These are phyloP conservation scores for Odontothrips loti DNA, from an alignment of 2,888 invertebrate species.

Conservation along the genomic window DNA sequence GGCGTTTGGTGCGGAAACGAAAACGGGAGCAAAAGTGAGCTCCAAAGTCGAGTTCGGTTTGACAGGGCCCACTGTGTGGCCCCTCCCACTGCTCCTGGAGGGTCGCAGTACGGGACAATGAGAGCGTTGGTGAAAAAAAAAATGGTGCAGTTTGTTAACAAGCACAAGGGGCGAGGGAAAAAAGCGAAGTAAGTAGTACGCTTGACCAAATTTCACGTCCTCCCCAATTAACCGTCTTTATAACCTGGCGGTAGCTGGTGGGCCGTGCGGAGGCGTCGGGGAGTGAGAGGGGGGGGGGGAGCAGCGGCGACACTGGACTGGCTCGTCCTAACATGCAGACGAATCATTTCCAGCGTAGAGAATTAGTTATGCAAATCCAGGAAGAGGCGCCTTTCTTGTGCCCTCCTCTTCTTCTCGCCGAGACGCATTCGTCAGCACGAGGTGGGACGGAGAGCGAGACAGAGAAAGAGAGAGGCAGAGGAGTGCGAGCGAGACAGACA, in stretches of 20 bases:
- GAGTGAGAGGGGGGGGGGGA: neutral
- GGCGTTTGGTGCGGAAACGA: no score
- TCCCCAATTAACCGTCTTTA: neutral
- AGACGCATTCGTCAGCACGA: no score
- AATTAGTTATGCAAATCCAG: neutral
- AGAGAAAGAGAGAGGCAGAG: neutral
- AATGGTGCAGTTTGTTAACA: no score
- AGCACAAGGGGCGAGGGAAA: neutral
- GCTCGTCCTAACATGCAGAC: no score
- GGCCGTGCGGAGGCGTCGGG: neutral
- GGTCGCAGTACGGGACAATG: neutral
- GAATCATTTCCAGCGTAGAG: neutral
- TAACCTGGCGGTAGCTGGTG: no score
- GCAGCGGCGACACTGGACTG: neutral
- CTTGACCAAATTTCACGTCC: neutral
- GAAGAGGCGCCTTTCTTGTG: neutral
- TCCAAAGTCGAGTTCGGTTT: no score
- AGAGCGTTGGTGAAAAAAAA: neutral
- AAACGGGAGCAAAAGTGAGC: no score
- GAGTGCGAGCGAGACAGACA: neutral
- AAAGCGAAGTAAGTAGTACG: neutral
- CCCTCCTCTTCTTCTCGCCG: no score
- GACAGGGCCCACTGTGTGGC: no score
- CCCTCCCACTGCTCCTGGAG: neutral
- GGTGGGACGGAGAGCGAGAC: neutral